phyloP scores from a whole-genome alignment of 2,113 vertebrate genomes.

The Anhinga anhinga region DNA sequence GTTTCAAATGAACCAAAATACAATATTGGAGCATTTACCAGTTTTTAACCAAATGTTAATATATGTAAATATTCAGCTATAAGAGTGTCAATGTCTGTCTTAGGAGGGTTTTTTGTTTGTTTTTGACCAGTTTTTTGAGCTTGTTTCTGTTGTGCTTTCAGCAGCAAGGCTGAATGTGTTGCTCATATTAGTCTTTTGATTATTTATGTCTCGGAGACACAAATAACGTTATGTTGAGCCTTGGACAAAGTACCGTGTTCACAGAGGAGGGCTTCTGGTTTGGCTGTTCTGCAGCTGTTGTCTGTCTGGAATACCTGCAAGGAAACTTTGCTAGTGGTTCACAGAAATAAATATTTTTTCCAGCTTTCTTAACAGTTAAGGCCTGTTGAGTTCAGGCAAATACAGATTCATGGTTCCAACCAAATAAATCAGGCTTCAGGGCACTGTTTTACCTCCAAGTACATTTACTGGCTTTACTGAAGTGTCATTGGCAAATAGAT shows the following conservation, averaged over 20 bases:
- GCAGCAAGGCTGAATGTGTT: background rate
- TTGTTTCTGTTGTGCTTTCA: background rate
- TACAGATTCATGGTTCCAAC: background rate
- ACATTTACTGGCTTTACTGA: background rate
- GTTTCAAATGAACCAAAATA: background rate
- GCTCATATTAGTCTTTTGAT: background rate
- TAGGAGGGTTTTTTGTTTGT: background rate
- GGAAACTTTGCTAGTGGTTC: background rate
- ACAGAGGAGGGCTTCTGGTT: background rate
- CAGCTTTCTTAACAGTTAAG: background rate
- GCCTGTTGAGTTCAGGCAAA: background rate
- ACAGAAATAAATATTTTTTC: background rate
- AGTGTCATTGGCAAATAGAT: background rate
- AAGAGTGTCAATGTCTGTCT: background rate
- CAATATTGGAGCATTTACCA: background rate
- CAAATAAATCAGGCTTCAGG: background rate
- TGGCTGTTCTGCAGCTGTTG: background rate
- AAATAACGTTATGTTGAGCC: background rate
- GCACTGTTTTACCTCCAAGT: background rate
- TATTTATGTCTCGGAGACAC: background rate
- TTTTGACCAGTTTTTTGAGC: background rate
- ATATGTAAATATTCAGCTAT: background rate
- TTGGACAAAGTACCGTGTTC: background rate
- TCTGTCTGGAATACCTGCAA: background rate
- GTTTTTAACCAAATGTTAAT: background rate